These are phyloP conservation scores for Sceloporus tristichus DNA, from an alignment of 2,113 vertebrate genomes.

Conservation along the genomic window DNA sequence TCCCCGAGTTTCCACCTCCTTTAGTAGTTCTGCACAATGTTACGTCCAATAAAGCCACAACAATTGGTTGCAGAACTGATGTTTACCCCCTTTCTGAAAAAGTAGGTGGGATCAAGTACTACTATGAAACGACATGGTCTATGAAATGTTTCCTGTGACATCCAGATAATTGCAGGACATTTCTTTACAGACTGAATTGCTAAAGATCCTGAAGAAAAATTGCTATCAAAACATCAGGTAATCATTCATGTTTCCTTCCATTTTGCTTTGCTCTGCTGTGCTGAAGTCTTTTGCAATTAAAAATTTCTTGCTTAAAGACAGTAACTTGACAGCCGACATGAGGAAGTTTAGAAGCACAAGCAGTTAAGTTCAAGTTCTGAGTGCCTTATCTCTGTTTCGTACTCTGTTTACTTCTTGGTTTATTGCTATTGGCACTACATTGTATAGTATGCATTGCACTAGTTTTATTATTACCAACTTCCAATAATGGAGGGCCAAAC, in stretches of 20 bases:
- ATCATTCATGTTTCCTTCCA: neutral
- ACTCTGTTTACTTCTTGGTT: too few species aligned
- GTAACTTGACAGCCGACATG: neutral
- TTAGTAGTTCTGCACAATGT: neutral
- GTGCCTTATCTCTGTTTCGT: neutral
- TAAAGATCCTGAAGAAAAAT: neutral
- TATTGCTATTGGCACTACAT: too few species aligned
- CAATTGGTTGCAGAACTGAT: neutral
- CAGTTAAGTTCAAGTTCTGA: neutral
- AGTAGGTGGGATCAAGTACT: neutral
- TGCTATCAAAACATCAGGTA: constrained; percentile 16
- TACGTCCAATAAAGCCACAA: neutral
- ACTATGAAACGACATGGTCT: neutral
- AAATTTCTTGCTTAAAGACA: neutral
- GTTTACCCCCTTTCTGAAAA: neutral
- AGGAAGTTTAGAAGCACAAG: neutral
- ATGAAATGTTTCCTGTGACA: neutral
- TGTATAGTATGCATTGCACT: too few species aligned
- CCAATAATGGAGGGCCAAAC: too few species aligned
- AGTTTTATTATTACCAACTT: too few species aligned
- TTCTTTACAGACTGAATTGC: neutral
- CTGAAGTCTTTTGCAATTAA: neutral
- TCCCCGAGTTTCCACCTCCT: neutral
- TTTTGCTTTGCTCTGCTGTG: neutral
- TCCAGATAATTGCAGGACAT: neutral